These are phyloP conservation scores for Drosophila auraria DNA, from an alignment of 1,140 invertebrate genomes.

Conservation along the genomic window DNA sequence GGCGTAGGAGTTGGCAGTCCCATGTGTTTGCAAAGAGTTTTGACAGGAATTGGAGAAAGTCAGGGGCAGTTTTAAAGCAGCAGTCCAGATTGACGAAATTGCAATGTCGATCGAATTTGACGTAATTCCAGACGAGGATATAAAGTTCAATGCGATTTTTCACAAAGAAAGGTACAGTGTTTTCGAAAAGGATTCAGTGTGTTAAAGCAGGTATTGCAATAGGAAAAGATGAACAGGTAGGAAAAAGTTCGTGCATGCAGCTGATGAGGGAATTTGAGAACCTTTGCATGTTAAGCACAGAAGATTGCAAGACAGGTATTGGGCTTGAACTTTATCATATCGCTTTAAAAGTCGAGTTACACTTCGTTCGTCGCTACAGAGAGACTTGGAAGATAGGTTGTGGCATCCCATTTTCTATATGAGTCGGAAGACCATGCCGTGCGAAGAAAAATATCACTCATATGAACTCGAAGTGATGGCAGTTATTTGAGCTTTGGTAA, in stretches of 20 bases:
- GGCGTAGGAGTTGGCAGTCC: neutral
- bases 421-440: neutral
- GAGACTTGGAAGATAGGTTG: too few relatives aligned
- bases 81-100: conserved; percentile 1
- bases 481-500: too few relatives aligned
- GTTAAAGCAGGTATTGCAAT: too few relatives aligned
- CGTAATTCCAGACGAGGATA: conserved; percentile 25
- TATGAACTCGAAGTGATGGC: too few relatives aligned
- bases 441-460: neutral
- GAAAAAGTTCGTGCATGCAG: too few relatives aligned
- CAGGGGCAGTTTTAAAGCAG: conserved; percentile 7
- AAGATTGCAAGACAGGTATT: neutral
- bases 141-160: conserved; percentile 18
- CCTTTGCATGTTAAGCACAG: neutral
- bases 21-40: conserved; percentile 1
- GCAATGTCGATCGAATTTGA: conserved; percentile 26
- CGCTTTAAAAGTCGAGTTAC: neutral
- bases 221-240: too few relatives aligned
- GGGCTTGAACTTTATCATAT: neutral
- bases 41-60: conserved; percentile 28
- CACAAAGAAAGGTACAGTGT: neutral
- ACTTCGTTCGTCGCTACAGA: too few relatives aligned
- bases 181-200: neutral
- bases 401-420: neutral
- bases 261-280: neutral